These are phyloP conservation scores for Rutpela maculata DNA, from an alignment of 2,888 invertebrate species.

Conservation along the genomic window DNA sequence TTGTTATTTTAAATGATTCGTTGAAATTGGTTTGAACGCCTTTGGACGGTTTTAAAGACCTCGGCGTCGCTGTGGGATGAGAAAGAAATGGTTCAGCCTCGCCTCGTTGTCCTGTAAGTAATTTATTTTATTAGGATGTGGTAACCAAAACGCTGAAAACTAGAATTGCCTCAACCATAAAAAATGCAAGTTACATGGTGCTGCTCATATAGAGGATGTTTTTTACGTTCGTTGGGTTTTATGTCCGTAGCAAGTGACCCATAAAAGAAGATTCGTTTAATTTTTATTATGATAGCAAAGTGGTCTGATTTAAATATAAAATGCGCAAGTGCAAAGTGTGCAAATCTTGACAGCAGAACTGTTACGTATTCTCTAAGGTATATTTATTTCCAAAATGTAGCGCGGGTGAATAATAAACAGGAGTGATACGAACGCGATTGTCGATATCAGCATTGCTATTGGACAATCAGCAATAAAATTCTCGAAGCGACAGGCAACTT, in stretches of 20 bases:
- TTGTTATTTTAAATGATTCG: conserved; percentile 7
- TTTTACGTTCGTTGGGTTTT: not conserved
- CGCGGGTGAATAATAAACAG: too few species aligned
- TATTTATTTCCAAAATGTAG: too few species aligned
- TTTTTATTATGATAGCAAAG: not conserved
- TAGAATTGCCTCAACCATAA: not conserved
- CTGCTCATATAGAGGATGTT: not conserved
- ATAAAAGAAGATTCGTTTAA: not conserved
- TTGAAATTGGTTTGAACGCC: conserved; percentile 3
- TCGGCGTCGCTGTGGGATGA: conserved; percentile 28
- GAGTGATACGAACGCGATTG: too few species aligned
- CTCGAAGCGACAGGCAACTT: too few species aligned
- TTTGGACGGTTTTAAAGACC: not conserved
- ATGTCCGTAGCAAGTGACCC: not conserved
- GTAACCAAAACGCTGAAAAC: conserved; percentile 7
- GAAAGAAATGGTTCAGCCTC: conserved; percentile 39
- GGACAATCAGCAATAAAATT: too few species aligned
- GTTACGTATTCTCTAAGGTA: too few species aligned
- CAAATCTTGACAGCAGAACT: too few species aligned
- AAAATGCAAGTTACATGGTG: not conserved
- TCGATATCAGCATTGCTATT: too few species aligned
- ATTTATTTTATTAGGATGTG: conserved; percentile 8
- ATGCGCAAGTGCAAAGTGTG: not conserved
- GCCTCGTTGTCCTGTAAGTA: conserved; percentile 45
- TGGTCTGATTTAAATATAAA: not conserved